Evolutionary conservation across 2,888 invertebrate genomes (phyloP).

Genomic region (Rutpela maculata): DNA sequence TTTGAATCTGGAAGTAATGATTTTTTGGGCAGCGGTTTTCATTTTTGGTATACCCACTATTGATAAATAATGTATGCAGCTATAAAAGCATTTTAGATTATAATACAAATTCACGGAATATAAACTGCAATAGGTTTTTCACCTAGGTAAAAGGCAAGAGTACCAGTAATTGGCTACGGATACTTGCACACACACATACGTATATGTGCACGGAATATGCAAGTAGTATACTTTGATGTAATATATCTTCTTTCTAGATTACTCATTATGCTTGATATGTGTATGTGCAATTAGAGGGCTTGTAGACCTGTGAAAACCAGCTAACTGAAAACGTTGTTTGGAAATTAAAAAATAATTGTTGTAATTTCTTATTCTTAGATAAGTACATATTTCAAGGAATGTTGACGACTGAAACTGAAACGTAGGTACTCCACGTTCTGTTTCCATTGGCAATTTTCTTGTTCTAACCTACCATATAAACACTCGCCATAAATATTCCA

Average conservation of each 20-base stretch:
- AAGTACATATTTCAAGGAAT: not conserved
- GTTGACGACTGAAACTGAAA: too few relatives aligned
- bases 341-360: constrained; percentile 12
- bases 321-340: constrained; percentile 5
- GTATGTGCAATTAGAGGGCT: constrained; percentile 9
- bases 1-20: too few relatives aligned
- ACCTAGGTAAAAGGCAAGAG: not conserved
- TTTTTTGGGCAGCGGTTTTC: too few relatives aligned
- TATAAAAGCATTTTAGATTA: not conserved
- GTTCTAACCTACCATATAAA: too few relatives aligned
- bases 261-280: not conserved
- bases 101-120: not conserved
- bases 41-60: too few relatives aligned
- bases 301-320: constrained; percentile 13
- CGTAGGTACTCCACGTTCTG: too few relatives aligned
- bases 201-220: not conserved
- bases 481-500: too few relatives aligned
- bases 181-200: not conserved
- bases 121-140: not conserved
- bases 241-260: constrained; percentile 13
- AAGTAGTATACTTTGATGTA: constrained; percentile 9
- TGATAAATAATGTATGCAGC: not conserved
- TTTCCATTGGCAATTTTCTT: too few relatives aligned
- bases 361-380: not conserved
- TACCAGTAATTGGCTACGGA: constrained; percentile 15